Conservation (phyloP, 1,140 invertebrate species). For the Ceratosolen fusciceps region DNA sequence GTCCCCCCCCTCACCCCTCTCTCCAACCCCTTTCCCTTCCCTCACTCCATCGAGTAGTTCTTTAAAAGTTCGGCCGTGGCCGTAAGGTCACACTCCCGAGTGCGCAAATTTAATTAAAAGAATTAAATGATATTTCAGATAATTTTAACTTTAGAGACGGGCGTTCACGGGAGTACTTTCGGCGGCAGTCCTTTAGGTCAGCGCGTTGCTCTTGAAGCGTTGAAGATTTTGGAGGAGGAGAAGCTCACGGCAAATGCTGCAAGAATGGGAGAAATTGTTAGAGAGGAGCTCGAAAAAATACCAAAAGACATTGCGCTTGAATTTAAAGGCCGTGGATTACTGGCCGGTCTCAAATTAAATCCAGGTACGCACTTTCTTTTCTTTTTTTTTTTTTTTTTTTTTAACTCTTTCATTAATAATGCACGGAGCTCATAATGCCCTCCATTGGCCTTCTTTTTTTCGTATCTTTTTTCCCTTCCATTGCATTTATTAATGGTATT, state of each 20-base stretch:
- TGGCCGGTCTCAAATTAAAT: constrained; percentile 84
- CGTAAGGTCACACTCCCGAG: too few relatives aligned
- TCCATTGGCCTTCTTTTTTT: too few relatives aligned
- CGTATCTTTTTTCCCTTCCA: too few relatives aligned
- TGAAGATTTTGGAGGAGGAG: constrained; percentile 80
- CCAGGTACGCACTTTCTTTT: constrained; percentile 69
- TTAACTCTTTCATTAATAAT: too few relatives aligned
- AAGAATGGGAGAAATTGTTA: constrained; percentile 78
- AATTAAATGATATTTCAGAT: constrained; percentile 61
- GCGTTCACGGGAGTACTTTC: constrained; percentile 88
- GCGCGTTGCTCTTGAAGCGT: constrained; percentile 75
- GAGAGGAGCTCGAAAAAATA: constrained; percentile 75
- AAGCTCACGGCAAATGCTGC: constrained; percentile 81
- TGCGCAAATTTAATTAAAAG: neutral
- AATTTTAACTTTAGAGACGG: constrained; percentile 83
- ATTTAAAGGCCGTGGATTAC: constrained; percentile 82
- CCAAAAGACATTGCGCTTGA: constrained; percentile 76
- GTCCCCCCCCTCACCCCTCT: too few relatives aligned
- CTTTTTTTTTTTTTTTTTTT: too few relatives aligned
- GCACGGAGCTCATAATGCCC: too few relatives aligned
- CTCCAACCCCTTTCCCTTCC: too few relatives aligned
- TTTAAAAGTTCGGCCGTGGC: too few relatives aligned
- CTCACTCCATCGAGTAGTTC: too few relatives aligned
- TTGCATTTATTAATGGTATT: too few relatives aligned
- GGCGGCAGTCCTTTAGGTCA: constrained; percentile 88